These are phyloP conservation scores for Bhutanitis thaidina DNA, from an alignment of 2,888 invertebrate species.

Conservation along the genomic window DNA sequence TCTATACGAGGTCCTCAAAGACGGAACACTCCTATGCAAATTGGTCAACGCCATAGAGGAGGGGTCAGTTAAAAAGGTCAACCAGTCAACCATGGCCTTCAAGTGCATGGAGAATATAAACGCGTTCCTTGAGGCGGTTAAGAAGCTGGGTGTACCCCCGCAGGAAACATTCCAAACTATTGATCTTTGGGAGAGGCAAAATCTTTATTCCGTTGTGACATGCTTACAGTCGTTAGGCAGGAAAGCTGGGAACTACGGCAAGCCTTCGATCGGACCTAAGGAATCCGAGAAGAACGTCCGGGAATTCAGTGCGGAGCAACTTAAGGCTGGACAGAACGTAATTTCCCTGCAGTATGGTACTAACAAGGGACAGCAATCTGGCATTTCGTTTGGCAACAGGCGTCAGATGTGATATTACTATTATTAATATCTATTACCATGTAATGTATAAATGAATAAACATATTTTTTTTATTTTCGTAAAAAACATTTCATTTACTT, in stretches of 20 bases:
- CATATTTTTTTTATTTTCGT: slow-evolving; percentile 46
- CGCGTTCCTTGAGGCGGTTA: slow-evolving; percentile 91
- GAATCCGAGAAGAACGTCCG: slow-evolving; percentile 97
- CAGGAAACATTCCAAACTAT: slow-evolving; percentile 99
- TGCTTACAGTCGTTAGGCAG: slow-evolving; percentile 96
- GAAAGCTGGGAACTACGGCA: slow-evolving; percentile 91
- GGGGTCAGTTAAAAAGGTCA: slow-evolving; percentile 94
- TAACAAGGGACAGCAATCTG: slow-evolving; percentile 97
- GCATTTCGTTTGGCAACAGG: slow-evolving; percentile 97
- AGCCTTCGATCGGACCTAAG: slow-evolving; percentile 96
- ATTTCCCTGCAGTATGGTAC: slow-evolving; percentile 97
- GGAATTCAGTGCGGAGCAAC: slow-evolving; percentile 94
- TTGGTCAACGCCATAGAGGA: slow-evolving; percentile 92
- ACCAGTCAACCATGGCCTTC: slow-evolving; percentile 94
- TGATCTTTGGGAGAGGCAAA: slow-evolving; percentile 97
- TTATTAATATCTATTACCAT: slow-evolving; percentile 34
- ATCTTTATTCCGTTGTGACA: slow-evolving; percentile 97
- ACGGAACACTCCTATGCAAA: slow-evolving; percentile 94
- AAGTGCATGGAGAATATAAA: slow-evolving; percentile 99
- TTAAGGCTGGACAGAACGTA: slow-evolving; percentile 94
- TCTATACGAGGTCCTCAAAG: slow-evolving; percentile 92
- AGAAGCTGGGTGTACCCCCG: slow-evolving; percentile 92
- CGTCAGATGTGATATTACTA: slow-evolving; percentile 90
- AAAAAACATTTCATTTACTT: slow-evolving; percentile 24
- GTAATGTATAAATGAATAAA: slow-evolving; percentile 46